Evolutionary conservation across 2,113 vertebrate genomes (phyloP), one percentile per base, ranked within the genome.

Genomic region (Corydoras maculifer): DNA sequence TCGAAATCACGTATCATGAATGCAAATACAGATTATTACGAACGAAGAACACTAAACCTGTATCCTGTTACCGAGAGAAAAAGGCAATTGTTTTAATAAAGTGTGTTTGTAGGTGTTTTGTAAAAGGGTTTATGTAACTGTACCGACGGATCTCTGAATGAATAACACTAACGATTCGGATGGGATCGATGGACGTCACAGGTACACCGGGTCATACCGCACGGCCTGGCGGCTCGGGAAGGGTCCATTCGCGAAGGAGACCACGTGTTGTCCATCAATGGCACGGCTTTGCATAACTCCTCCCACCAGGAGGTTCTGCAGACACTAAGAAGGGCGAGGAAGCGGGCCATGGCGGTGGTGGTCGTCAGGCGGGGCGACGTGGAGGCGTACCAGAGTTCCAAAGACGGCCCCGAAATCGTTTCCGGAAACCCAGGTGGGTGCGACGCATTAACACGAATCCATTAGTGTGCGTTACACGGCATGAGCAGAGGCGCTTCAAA

Each of bases 211-310:
- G 86, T 91, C 14, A 88, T 92, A 51, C 80, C 80, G 57, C 70
- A 68, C 0, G 90, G 91, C 9, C 79, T 85, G 25, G 90, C 89
- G 51, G 86, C 86, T 10, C 81, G 88, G 77, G 83, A 91, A 74
- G 90, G 88, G 62, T 87, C 87, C 14, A 83, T 91, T 55, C 79
- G 50, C 15, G 85, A 84, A 69, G 89, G 88, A n/a, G 83, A 88
- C 74, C 77, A 73, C 9, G 83, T 91, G 55, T 73, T 91, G 78
- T 92, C 91, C 3, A 90, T 92, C 64, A 90, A 92, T 8, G 90
- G 91, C 62, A 86, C 85, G 4, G 70, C 85, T 0, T 76, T 91
- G 62, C 64, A 76, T 29, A 76, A 69, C 50, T 82, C 58, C 2
- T 69, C 79, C 72, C 90, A 91, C 79, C 84, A 79, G 80, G 88